Conservation (phyloP, 2,797 vertebrate species). For the Bradypodion pumilum region DNA sequence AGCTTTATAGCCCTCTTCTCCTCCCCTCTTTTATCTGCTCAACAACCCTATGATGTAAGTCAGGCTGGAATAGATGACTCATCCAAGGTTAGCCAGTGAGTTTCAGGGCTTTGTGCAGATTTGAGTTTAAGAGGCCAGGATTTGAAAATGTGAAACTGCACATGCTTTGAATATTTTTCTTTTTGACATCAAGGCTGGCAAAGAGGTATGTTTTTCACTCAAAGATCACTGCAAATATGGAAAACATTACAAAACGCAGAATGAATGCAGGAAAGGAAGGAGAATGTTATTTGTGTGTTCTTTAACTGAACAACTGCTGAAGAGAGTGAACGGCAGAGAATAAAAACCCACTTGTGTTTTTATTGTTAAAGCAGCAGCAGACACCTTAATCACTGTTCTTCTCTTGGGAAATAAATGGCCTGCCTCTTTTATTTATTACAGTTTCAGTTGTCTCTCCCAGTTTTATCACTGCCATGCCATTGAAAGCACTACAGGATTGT, state of each 20-base stretch:
- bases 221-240: neutral
- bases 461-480: slow-evolving; percentile 13
- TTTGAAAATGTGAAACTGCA: neutral
- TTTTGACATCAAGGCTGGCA: neutral
- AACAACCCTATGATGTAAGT: too few relatives aligned
- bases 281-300: neutral
- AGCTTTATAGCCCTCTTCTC: too few relatives aligned
- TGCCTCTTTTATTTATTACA: slow-evolving; percentile 22
- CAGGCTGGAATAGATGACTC: too few relatives aligned
- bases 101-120: neutral
- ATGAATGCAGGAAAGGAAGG: neutral
- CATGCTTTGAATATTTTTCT: neutral
- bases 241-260: neutral
- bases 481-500: slow-evolving; percentile 31
- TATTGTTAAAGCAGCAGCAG: slow-evolving; percentile 2
- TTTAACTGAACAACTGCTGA: neutral
- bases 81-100: neutral
- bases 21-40: neutral
- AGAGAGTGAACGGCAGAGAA: neutral
- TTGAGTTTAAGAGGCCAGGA: neutral
- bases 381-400: slow-evolving; percentile 15
- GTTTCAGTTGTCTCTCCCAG: slow-evolving; percentile 22
- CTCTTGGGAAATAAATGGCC: slow-evolving; percentile 34
- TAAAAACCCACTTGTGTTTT: neutral
- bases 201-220: neutral